Base-by-base conservation (phyloP, 2,113 vertebrate species). In the Tragelaphus buxtoni region DNA sequence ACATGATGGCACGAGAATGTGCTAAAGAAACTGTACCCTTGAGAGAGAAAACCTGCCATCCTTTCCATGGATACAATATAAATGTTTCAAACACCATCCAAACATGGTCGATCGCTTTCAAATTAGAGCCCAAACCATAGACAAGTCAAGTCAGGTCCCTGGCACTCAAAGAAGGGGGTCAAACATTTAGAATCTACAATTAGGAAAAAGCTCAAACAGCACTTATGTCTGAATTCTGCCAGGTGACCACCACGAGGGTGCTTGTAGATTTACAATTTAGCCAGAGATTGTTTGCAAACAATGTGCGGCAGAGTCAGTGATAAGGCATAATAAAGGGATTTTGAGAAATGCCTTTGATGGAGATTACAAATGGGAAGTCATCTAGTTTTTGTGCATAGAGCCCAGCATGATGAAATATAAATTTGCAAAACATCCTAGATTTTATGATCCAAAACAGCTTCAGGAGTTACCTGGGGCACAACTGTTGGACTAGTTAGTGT, bases 21-120 rank as follows among this genome's bases (percentile, higher is more conserved):
- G 94, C 84, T 94, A 92, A 97, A 97, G 97, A 98, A 96, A 98
- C 87, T 92, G 91, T 42, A 65, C 88, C 95, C 97, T 60, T 14
- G 92, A 97, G 98, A 94, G 97, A 85, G 51, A 56, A 84, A 93
- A 72, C 51, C 28, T 32, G 12, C 77, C 91, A 91, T 90, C 84
- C 28, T 86, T 96, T 83, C 79, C 86, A 79, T 10, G 92, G 96
- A 85, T 56, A 81, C 93, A 88, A 79, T 93, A 79, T 16, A 1
- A 22, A 1, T 9, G 26, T 79, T 60, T 51, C 93, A 97, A 95
- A 85, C 53, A 55, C 47, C 0, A 6, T 45, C 92, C 89, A 91
- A 87, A 96, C 84, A 45, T 20, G 93, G 94, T 42, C 45, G 88
- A 85, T 5, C 74, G 74, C 92, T 97, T 94, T 96, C 55, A 90